Base-by-base conservation (phyloP, 2,888 invertebrate genomes). In the Tholera decimalis region DNA sequence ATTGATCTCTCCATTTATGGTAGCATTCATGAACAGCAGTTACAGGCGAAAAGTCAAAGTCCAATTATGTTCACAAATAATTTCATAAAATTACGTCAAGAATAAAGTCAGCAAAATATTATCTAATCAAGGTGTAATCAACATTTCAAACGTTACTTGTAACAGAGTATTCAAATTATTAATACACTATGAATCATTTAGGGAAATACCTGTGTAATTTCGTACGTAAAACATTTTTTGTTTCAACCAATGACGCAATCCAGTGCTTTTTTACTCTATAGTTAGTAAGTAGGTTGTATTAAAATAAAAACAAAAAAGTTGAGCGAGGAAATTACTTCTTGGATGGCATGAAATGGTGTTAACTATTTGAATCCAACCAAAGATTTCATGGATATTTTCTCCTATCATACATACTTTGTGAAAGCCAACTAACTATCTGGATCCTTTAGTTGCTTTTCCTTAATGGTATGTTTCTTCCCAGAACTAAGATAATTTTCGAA, bases 41-140 rank as follows among this genome's bases (percentile, higher is more conserved):
- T 41, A 26, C 6, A 33, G 15, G 22, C 35, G 13, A 28, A 22
- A n/a, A n/a, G 15, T n/a, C 44, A 43, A 37, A 53, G 35, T 41
- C 20, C 9, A 64, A 9, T 3, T 7, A 33, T n/a, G n/a, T 64
- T 15, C 5, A 6, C 18, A 24, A 44, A 9, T 33, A 39, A 28
- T 72, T 62, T n/a, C 4, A 41, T n/a, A 20, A 51, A 47, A 47
- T 65, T 20, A 53, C 6, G 15, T 65, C 53, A 11, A 73, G 28
- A 54, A 49, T 73, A 49, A 65, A 35, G 15, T 11, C 20, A 28
- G 15, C 30, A 15, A 43, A 37, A 33, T 57, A 57, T 47, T 53
- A 51, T 68, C 75, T 74, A 58, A 70, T 58, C 58, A 43, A 37
- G 3, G 33, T 43, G 41, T 74, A 47, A 68, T 74, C 51, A 68